Conservation (phyloP, 1,140 invertebrate species). For the Oncopodura yosiiana region DNA sequence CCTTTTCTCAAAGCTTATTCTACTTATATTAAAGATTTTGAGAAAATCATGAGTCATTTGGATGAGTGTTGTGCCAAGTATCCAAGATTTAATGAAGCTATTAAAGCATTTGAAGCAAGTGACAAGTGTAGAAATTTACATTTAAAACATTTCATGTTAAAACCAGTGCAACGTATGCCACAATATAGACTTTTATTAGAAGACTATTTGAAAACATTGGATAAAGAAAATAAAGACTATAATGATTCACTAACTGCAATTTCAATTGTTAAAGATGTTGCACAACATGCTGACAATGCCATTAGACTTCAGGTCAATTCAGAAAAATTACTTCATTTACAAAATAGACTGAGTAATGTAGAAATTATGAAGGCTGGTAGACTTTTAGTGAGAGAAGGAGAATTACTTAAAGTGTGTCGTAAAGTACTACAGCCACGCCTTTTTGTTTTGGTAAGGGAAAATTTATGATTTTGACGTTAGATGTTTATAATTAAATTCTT, state of each 20-base stretch:
- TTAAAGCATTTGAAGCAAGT: constrained; percentile 57
- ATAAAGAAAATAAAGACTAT: constrained; percentile 50
- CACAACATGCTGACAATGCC: constrained; percentile 62
- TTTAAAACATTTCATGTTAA: constrained; percentile 62
- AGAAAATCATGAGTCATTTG: constrained; percentile 51
- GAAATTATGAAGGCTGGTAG: constrained; percentile 56
- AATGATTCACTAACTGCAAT: constrained; percentile 55
- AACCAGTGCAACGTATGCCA: constrained; percentile 64
- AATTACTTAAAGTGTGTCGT: constrained; percentile 54
- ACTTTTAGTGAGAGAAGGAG: constrained; percentile 58
- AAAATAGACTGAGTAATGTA: constrained; percentile 50
- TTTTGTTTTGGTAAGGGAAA: constrained; percentile 54
- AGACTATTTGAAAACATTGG: constrained; percentile 54
- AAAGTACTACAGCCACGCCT: constrained; percentile 58
- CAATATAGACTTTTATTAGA: constrained; percentile 57
- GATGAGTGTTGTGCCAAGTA: constrained; percentile 53
- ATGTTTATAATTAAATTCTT: constrained; percentile 8
- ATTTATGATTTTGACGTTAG: not conserved
- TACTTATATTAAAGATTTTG: constrained; percentile 60
- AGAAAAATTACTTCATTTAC: constrained; percentile 49
- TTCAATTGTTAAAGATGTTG: constrained; percentile 59
- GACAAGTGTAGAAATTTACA: constrained; percentile 54
- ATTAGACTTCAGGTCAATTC: constrained; percentile 53
- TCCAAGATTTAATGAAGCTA: constrained; percentile 49
- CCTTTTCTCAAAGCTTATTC: constrained; percentile 66